Base-by-base conservation (phyloP, 2,113 vertebrate species). In the Chrysemys picta region DNA sequence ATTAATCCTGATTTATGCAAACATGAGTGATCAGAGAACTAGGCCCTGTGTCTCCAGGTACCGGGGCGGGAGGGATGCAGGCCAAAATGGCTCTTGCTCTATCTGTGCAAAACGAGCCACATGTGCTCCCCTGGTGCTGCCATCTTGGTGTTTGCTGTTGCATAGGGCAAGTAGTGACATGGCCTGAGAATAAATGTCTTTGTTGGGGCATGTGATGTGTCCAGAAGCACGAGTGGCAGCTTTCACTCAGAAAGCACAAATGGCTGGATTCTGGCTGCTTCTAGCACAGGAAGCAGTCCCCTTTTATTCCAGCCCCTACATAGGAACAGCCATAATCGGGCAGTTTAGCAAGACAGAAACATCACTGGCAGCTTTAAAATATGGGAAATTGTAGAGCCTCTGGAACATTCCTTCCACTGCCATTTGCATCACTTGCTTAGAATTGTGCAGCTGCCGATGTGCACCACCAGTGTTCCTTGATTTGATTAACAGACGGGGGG, bases 131-230 rank as follows among this genome's bases (percentile, higher is more conserved):
- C 57, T 59, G 59, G 4, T 0, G 1, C 85, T 49, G 89, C 85
- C 21, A 31, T 2, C 1, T 0, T 1, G 21, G 87, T 45, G 53
- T 0, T 0, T 86, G 29, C 6, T 29, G 59, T 47, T 13, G 53
- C 0, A 0, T 59, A 54, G 16, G 35, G 25, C 21, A 78, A n/a
- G 4, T 42, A 21, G n/a, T 42, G 17, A 72, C n/a, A 38, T 42
- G 69, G 35, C 69, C 10, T 4, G 17, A 35, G 4, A 19, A 3
- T 17, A 62, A 29, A 3, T 5, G 17, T 2, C 42, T 10, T 76
- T 76, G 69, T 27, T 4, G 80, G 54, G 65, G 0, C 27, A 27
- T 4, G 17, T 31, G 75, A 59, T 38, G 2, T 22, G 35, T n/a
- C 62, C 35, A 42, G 25, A 76, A 25, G 10, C 19, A 17, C 0